These are phyloP conservation scores for Chrysodeixis includens DNA, from an alignment of 2,888 invertebrate species.

Conservation along the genomic window DNA sequence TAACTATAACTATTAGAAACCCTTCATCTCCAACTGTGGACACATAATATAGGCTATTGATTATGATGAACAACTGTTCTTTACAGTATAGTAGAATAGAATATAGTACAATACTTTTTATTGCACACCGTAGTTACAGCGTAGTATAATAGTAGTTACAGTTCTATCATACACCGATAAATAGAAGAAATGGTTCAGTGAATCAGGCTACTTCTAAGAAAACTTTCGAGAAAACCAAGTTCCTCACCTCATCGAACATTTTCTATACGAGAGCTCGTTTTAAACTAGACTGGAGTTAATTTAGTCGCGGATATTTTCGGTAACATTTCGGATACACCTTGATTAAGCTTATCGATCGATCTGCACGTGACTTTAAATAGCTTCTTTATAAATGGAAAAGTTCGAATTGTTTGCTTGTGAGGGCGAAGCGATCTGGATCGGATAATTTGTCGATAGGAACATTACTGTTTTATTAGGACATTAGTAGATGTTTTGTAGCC, in stretches of 20 bases:
- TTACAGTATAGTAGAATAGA: no score
- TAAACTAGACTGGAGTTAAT: constrained; percentile 28
- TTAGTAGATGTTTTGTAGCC: not conserved
- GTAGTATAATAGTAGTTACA: no score
- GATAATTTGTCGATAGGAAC: not conserved
- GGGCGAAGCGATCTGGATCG: not conserved
- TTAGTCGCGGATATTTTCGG: constrained; percentile 9
- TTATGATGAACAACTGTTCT: no score
- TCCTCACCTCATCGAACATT: constrained; percentile 30
- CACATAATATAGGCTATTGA: no score
- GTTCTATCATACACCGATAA: no score
- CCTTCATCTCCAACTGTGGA: no score
- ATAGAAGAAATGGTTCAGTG: no score
- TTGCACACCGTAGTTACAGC: no score
- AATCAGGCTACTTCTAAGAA: not conserved
- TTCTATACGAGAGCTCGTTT: constrained; percentile 28
- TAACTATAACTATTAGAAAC: no score
- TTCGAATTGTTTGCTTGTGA: not conserved
- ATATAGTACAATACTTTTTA: no score
- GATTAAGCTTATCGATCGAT: constrained; percentile 2
- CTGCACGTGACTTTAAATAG: constrained; percentile 8
- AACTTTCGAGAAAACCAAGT: constrained; percentile 18
- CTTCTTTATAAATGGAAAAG: not conserved
- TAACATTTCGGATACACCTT: constrained; percentile 8
- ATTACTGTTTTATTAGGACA: not conserved